Conservation (phyloP, 2,113 vertebrate species). For the Limanda limanda region DNA sequence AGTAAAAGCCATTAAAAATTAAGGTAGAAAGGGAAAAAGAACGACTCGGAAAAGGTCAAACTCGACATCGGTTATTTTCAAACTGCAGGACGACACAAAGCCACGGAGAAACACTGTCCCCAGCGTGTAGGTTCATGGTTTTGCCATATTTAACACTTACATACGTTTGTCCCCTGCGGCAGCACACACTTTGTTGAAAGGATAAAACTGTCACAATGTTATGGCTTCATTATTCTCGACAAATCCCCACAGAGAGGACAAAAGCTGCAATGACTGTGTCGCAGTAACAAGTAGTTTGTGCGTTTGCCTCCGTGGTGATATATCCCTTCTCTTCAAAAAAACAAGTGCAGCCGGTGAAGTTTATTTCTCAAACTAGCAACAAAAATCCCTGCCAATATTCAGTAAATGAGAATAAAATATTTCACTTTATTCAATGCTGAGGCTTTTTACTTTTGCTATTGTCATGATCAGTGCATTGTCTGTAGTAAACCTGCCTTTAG, state of each 20-base stretch:
- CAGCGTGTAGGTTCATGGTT: neutral
- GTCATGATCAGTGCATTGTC: too few relatives aligned
- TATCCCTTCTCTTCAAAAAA: neutral
- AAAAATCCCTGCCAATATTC: neutral
- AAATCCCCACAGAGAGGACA: neutral
- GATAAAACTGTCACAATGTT: neutral
- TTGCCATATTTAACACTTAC: neutral
- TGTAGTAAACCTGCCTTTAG: neutral
- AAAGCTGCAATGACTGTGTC: neutral
- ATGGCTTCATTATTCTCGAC: neutral
- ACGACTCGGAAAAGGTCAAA: slow-evolving; percentile 20
- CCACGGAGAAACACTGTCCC: neutral
- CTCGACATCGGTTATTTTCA: neutral
- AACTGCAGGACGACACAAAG: neutral
- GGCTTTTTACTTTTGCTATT: too few relatives aligned
- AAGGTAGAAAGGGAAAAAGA: neutral
- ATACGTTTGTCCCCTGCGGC: neutral
- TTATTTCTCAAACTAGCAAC: neutral
- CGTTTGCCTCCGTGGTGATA: neutral
- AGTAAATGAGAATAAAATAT: too few relatives aligned
- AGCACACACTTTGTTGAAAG: neutral
- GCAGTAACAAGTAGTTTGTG: neutral
- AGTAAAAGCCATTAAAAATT: neutral
- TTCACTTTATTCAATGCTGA: too few relatives aligned
- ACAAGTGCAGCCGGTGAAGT: neutral